Percentiles rank a stretch among this genome's conserved stretches.
phyloP scores from a whole-genome alignment of 2,797 vertebrate genomes.

The Amniataba percoides region DNA sequence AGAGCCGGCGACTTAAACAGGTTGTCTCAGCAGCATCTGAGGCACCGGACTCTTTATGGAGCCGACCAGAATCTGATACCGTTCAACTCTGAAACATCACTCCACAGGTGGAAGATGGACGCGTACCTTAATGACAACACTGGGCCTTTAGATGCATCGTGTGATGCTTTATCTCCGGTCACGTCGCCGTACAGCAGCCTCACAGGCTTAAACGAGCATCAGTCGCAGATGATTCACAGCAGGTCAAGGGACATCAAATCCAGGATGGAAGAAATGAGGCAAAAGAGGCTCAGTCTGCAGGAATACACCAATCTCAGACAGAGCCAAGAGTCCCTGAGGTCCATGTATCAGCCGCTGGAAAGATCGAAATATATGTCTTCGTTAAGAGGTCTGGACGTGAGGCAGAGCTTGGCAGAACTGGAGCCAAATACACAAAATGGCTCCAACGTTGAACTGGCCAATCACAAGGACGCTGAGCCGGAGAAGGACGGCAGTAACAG shows the following conservation, averaged over 20 bases:
- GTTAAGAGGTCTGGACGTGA: conserved; percentile 74
- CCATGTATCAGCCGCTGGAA: conserved; percentile 83
- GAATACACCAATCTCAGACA: conserved; percentile 80
- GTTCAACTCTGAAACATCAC: conserved; percentile 91
- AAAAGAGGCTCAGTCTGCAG: conserved; percentile 91
- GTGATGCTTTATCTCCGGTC: conserved; percentile 73
- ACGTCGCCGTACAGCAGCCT: conserved; percentile 66
- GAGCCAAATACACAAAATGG: conserved; percentile 32
- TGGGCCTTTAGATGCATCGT: conserved; percentile 18
- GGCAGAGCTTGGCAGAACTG: conserved; percentile 57
- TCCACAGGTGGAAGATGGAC: conserved; percentile 92
- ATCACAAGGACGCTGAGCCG: conserved; percentile 20
- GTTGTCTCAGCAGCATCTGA: conserved; percentile 78
- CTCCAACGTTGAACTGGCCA: conserved; percentile 2
- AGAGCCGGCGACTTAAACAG: conserved; percentile 63
- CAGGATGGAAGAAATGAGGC: conserved; percentile 81
- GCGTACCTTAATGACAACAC: conserved; percentile 87
- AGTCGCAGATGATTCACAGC: conserved; percentile 58
- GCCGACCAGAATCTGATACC: conserved; percentile 91
- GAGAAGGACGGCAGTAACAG: conserved; percentile 15
- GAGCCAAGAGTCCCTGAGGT: conserved; percentile 83
- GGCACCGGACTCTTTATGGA: conserved; percentile 88
- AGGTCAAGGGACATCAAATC: conserved; percentile 68
- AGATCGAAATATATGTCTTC: conserved; percentile 67
- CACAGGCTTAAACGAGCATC: conserved; percentile 67